These are phyloP conservation scores for Drosophila antonietae DNA, from an alignment of 2,888 invertebrate species.

Conservation along the genomic window DNA sequence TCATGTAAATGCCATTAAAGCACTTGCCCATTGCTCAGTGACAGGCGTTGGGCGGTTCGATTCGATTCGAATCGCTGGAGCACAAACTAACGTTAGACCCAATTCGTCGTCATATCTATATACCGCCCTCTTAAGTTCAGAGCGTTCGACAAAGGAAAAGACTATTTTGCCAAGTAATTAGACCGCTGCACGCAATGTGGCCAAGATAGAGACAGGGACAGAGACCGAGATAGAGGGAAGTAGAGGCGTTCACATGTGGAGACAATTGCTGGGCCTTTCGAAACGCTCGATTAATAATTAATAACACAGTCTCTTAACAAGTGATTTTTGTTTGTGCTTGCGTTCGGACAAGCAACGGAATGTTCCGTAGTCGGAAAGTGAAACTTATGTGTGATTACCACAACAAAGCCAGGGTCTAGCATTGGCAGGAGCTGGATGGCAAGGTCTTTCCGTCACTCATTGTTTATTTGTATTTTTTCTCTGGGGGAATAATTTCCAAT, in stretches of 20 bases:
- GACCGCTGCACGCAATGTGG: conserved; percentile 72
- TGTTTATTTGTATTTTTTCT: conserved; percentile 20
- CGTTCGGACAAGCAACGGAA: conserved; percentile 30
- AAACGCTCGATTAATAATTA: conserved; percentile 65
- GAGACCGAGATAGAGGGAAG: neutral
- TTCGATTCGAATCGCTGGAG: conserved; percentile 42
- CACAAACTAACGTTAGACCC: conserved; percentile 46
- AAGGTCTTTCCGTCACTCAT: conserved; percentile 45
- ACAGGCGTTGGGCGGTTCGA: conserved; percentile 16
- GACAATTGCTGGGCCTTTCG: conserved; percentile 44
- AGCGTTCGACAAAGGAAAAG: conserved; percentile 61
- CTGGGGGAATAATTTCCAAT: conserved; percentile 28
- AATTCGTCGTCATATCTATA: neutral
- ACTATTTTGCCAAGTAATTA: conserved; percentile 80
- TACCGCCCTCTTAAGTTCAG: conserved; percentile 10
- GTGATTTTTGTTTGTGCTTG: conserved; percentile 29
- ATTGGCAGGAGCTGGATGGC: conserved; percentile 5
- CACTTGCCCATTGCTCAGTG: conserved; percentile 2
- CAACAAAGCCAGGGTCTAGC: conserved; percentile 5
- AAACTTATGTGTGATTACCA: conserved; percentile 53
- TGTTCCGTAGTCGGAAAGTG: conserved; percentile 38
- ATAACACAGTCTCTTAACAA: conserved; percentile 52
- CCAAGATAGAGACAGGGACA: neutral
- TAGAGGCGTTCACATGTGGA: conserved; percentile 29
- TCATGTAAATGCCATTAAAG: conserved; percentile 67